Conservation (phyloP, 2,113 vertebrate species). For the Prunella fulvescens region DNA sequence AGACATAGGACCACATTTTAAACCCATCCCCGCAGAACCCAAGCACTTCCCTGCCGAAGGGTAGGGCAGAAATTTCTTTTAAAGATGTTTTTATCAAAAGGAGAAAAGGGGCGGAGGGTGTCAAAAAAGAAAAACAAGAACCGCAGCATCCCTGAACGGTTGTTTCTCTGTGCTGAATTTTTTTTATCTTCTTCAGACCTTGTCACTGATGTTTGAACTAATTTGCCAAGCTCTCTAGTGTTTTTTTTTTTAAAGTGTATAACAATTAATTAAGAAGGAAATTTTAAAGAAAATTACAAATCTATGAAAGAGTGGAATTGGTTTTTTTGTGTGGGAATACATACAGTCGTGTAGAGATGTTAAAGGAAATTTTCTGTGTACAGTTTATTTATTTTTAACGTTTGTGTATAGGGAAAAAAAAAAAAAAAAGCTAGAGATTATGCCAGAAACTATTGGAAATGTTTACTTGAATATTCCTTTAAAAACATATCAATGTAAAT, state of each 20-base stretch:
- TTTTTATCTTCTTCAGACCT: constrained; percentile 56
- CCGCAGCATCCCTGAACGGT: background rate
- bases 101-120: background rate
- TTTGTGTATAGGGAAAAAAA: constrained; percentile 81
- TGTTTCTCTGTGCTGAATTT: constrained; percentile 37
- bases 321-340: constrained; percentile 80
- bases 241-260: constrained; percentile 67
- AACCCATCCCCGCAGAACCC: constrained; percentile 63
- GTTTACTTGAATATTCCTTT: constrained; percentile 93
- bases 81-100: constrained; percentile 11
- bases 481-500: constrained; percentile 87
- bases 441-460: constrained; percentile 88
- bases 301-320: constrained; percentile 80
- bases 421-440: constrained; percentile 80
- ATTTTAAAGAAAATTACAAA: constrained; percentile 79
- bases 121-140: background rate
- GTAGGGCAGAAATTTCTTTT: constrained; percentile 70
- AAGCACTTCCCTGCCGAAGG: constrained; percentile 20
- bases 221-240: constrained; percentile 80
- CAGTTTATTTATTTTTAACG: constrained; percentile 92
- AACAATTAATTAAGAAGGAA: constrained; percentile 81
- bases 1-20: constrained; percentile 88
- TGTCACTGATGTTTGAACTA: constrained; percentile 82
- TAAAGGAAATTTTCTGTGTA: constrained; percentile 81
- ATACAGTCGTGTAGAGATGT: constrained; percentile 84